Conservation (phyloP, 1,140 invertebrate species). For the Saccostrea cuccullata region DNA sequence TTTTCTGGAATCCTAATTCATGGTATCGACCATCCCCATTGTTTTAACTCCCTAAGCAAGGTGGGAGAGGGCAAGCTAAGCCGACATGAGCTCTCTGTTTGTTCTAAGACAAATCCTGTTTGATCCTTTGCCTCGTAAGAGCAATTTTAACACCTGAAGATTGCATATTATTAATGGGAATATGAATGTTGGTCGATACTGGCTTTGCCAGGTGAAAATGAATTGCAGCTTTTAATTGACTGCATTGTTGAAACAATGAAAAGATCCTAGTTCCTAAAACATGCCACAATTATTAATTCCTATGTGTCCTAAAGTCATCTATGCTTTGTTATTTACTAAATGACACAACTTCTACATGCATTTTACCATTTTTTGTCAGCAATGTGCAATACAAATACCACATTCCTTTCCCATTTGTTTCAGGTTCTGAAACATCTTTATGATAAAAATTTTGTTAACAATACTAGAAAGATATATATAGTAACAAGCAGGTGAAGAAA, state of each 20-base stretch:
- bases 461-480: not conserved
- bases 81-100: constrained; percentile 10
- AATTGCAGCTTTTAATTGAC: constrained; percentile 31
- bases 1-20: constrained; percentile 18
- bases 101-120: constrained; percentile 24
- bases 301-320: not conserved
- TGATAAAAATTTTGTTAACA: not conserved
- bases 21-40: constrained; percentile 17
- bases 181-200: constrained; percentile 13
- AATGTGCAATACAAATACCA: not conserved
- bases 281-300: not conserved
- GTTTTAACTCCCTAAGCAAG: constrained; percentile 9
- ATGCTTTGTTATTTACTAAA: not conserved
- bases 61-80: constrained; percentile 4
- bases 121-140: constrained; percentile 25
- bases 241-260: constrained; percentile 26
- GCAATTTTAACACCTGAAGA: constrained; percentile 31
- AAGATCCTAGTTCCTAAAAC: constrained; percentile 11
- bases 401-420: not conserved
- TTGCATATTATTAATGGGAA: constrained; percentile 29
- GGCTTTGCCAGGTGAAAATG: constrained; percentile 21
- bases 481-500: constrained; percentile 6
- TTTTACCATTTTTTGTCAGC: not conserved
- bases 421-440: not conserved
- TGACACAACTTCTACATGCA: not conserved